These are phyloP conservation scores for Penaeus chinensis DNA, from an alignment of 1,140 invertebrate species.

Conservation along the genomic window DNA sequence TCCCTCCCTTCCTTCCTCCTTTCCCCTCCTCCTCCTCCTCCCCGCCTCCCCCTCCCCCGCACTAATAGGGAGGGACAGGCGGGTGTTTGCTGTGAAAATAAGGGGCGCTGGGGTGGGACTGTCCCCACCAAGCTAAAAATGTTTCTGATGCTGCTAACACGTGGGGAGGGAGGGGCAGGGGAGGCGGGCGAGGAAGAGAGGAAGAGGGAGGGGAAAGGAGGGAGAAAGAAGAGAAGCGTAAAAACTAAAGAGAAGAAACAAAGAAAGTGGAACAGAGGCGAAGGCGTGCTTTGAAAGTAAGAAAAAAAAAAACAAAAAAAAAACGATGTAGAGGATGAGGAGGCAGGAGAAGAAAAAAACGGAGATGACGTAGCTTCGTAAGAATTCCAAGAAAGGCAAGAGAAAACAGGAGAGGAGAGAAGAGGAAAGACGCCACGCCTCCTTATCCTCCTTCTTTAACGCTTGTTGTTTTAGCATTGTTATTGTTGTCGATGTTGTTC, in stretches of 20 bases:
- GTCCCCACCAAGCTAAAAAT: constrained; percentile 47
- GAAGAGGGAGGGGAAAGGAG: neutral
- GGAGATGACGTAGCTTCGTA: neutral
- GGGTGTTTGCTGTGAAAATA: constrained; percentile 53
- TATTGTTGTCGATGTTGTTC: too few relatives aligned
- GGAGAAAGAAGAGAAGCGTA: neutral
- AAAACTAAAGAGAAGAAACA: neutral
- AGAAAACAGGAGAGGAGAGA: neutral
- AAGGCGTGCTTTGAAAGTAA: neutral
- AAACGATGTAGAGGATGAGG: neutral
- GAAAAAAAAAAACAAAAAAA: neutral
- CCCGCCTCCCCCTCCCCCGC: constrained; percentile 4
- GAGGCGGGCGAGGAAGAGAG: neutral
- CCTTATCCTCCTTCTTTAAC: too few relatives aligned
- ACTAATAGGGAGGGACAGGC: constrained; percentile 55
- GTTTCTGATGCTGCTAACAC: constrained; percentile 43
- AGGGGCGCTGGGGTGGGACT: constrained; percentile 43
- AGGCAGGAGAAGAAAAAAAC: neutral
- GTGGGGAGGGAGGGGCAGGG: neutral
- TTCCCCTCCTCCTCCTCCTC: neutral
- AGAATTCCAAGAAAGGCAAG: neutral
- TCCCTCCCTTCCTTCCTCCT: neutral
- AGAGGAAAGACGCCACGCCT: constrained; percentile 1
- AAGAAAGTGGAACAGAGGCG: neutral
- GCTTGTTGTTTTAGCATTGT: too few relatives aligned